Percentiles rank a stretch among this genome's conserved stretches.
Evolutionary conservation across 2,888 invertebrate genomes (phyloP).

Genomic region (Eupeodes luniger): DNA sequence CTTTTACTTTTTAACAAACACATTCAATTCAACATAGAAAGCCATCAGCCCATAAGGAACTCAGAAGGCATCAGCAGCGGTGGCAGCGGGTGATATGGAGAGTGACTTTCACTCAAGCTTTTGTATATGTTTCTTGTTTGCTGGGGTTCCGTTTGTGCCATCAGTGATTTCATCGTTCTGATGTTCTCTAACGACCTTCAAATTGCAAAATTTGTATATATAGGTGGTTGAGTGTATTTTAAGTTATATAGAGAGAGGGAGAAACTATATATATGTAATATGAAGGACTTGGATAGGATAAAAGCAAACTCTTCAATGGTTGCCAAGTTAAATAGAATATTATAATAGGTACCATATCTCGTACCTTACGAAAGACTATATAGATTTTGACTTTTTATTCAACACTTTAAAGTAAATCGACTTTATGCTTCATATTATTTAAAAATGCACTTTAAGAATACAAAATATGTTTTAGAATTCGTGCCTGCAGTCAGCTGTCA

Average conservation of each 20-base stretch:
- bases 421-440: too few relatives aligned
- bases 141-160: conserved; percentile 57
- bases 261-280: background rate
- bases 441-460: too few relatives aligned
- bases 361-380: too few relatives aligned
- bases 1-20: conserved; percentile 51
- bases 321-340: background rate
- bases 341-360: too few relatives aligned
- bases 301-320: background rate
- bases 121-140: conserved; percentile 44
- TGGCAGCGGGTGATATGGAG: background rate
- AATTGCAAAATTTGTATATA: conserved; percentile 38
- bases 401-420: too few relatives aligned
- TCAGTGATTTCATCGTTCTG: conserved; percentile 61
- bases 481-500: too few relatives aligned
- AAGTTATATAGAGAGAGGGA: too few relatives aligned
- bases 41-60: conserved; percentile 7
- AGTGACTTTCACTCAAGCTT: conserved; percentile 51
- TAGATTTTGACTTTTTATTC: too few relatives aligned
- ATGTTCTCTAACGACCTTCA: conserved; percentile 73
- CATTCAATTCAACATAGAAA: conserved; percentile 14
- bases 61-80: background rate
- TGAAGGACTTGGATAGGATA: conserved; percentile 24
- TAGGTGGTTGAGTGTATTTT: too few relatives aligned
- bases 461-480: too few relatives aligned